Base-by-base conservation (phyloP, 30 jellyfish, hydroid and myxozoan species). In the Aurelia aurita complex sp. Pacific region DNA sequence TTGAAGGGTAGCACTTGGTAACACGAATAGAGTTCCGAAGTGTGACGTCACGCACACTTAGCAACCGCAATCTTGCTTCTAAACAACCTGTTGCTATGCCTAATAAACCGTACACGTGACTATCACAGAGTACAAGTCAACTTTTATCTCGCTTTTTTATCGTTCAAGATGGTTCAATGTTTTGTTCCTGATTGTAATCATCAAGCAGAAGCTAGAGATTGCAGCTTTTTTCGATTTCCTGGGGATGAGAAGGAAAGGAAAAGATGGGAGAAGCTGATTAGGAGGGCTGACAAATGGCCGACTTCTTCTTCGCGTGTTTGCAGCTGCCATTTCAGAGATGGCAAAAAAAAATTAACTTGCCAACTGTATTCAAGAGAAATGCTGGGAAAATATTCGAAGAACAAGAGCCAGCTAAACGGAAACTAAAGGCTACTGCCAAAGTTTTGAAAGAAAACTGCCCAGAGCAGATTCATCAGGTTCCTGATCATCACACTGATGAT, bases 51-150 rank as follows among this genome's bases (percentile, higher is more conserved):
- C 52, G 52, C 52, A 23, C 52, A 40, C 52, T 6, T 40, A 40
- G 34, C 69, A 36, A 36, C 69, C 34, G 0, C n/a, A 23, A 68
- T 68, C 55, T 68, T 68, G 55, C 0, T 68, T 68, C 78, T 68
- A 5, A 68, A 68, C 78, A 68, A 68, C 55, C 50, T 16, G 78
- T 61, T 61, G 70, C 70, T 61, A 61, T 61, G 70, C 70, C 18
- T 10, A 61, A 61, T 4, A 5, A 0, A 40, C 52, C 4, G 6
- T 3, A 1, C 52, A 1, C 52, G 4, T 9, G 10, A 40, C 10
- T 3, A 40, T 40, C 52, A 40, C 52, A 1, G 52, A 6, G 52
- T 10, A 40, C 6, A 1, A 40, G 9, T 40, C 52, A 40, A 40
- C 6, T 40, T 40, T 40, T 40, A 40, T 40, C 52, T 40, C 52